phyloP scores from a whole-genome alignment of 2,888 invertebrate genomes.

The Sussaba pulchella region DNA sequence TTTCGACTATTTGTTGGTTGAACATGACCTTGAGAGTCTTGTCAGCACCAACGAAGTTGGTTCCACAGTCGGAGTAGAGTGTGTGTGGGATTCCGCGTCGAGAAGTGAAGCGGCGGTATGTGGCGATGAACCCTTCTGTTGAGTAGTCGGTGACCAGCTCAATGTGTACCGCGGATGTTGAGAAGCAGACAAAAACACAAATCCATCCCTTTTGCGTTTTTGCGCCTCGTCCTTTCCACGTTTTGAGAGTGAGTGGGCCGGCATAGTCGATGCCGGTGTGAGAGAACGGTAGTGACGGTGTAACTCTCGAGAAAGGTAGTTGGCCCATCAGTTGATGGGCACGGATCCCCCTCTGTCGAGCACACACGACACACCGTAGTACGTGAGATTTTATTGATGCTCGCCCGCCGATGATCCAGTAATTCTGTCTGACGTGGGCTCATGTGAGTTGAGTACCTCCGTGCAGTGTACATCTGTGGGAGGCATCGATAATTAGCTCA shows the following conservation, averaged over 20 bases:
- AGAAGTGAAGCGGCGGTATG: constrained; percentile 39
- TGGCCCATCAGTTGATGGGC: constrained; percentile 68
- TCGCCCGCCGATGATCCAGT: constrained; percentile 65
- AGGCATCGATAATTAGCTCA: constrained; percentile 50
- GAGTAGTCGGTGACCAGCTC: constrained; percentile 47
- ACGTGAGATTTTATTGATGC: constrained; percentile 49
- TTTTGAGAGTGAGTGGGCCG: constrained; percentile 64
- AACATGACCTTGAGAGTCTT: no score
- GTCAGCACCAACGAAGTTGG: constrained; percentile 56
- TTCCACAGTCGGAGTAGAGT: constrained; percentile 59
- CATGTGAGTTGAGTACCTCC: constrained; percentile 65
- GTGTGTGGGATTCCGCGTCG: constrained; percentile 46
- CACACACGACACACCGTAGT: constrained; percentile 64
- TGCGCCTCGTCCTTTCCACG: constrained; percentile 51
- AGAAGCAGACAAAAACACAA: constrained; percentile 69
- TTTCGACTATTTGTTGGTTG: no score
- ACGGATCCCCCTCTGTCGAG: constrained; percentile 51
- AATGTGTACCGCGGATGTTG: constrained; percentile 69
- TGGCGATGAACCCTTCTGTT: constrained; percentile 15
- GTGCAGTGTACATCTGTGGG: constrained; percentile 60
- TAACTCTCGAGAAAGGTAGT: constrained; percentile 62
- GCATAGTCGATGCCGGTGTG: constrained; percentile 69
- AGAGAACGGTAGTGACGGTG: constrained; percentile 56
- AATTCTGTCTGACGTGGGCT: constrained; percentile 38
- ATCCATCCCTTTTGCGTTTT: constrained; percentile 65